A percentile compares a stretch with the other conserved stretches of the same genome.
phyloP scores from a whole-genome alignment of 2,797 vertebrate genomes.

The Hydrophis major region DNA sequence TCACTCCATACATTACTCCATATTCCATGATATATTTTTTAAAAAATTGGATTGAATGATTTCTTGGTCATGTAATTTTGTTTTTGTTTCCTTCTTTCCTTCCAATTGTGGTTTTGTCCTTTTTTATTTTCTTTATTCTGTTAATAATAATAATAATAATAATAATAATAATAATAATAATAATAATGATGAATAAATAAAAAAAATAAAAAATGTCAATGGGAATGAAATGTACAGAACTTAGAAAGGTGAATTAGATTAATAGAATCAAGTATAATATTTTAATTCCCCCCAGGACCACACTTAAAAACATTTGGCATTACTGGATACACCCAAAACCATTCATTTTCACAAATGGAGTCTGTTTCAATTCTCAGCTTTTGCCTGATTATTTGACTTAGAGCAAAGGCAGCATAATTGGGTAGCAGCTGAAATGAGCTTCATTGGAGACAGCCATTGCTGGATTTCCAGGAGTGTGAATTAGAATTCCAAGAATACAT shows the following conservation, averaged over 20 bases:
- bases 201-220: slow-evolving; percentile 2
- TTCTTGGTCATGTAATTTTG: not conserved
- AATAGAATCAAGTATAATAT: slow-evolving; percentile 59
- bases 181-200: too few species aligned
- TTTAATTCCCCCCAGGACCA: slow-evolving; percentile 70
- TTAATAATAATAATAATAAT: slow-evolving; percentile 17
- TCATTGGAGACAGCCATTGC: slow-evolving; percentile 70
- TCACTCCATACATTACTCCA: not conserved
- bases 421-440: slow-evolving; percentile 74
- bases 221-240: slow-evolving; percentile 10
- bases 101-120: not conserved
- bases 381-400: slow-evolving; percentile 75
- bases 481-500: slow-evolving; percentile 81
- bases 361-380: slow-evolving; percentile 82
- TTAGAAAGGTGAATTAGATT: slow-evolving; percentile 69
- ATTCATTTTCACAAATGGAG: slow-evolving; percentile 77
- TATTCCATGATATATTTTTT: not conserved
- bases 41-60: not conserved
- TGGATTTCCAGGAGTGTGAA: slow-evolving; percentile 78
- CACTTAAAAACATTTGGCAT: slow-evolving; percentile 75
- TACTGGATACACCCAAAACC: slow-evolving; percentile 66
- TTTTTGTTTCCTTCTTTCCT: not conserved
- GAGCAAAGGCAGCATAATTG: slow-evolving; percentile 76
- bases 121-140: not conserved
- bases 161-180: too few species aligned